Conservation (phyloP, 1,140 invertebrate genomes). For the Neocloeon triangulifer region DNA sequence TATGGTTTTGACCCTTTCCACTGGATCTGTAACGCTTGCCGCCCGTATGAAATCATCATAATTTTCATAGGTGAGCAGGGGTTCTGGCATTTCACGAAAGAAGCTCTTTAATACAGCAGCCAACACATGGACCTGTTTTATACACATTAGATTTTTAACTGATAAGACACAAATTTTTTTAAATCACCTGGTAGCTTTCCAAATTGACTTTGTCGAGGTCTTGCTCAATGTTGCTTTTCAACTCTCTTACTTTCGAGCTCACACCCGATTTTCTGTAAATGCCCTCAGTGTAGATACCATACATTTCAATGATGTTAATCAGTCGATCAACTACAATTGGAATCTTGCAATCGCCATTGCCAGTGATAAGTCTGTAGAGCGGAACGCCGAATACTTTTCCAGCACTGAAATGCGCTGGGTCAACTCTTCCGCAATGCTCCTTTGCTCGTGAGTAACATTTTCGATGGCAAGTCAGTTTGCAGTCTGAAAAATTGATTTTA, state of each 20-base stretch:
- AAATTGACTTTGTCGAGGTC: slow-evolving; percentile 38
- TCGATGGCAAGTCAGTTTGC: slow-evolving; percentile 84
- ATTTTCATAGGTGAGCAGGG: slow-evolving; percentile 74
- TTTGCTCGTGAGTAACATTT: slow-evolving; percentile 62
- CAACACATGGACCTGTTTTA: slow-evolving; percentile 74
- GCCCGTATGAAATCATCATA: slow-evolving; percentile 86
- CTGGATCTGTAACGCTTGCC: slow-evolving; percentile 53
- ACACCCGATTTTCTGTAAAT: slow-evolving; percentile 85
- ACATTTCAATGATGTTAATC: slow-evolving; percentile 74
- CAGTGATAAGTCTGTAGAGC: slow-evolving; percentile 31
- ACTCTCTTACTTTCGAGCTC: slow-evolving; percentile 23
- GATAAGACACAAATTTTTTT: background rate
- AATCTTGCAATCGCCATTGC: slow-evolving; percentile 55
- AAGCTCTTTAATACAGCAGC: slow-evolving; percentile 81
- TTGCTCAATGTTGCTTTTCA: slow-evolving; percentile 49
- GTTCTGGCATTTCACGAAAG: slow-evolving; percentile 81
- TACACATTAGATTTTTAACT: slow-evolving; percentile 13
- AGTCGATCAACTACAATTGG: slow-evolving; percentile 69
- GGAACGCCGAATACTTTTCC: slow-evolving; percentile 62
- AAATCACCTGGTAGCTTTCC: slow-evolving; percentile 37
- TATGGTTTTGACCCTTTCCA: slow-evolving; percentile 61
- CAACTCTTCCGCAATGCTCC: slow-evolving; percentile 19
- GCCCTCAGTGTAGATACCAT: slow-evolving; percentile 77
- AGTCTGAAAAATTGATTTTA: slow-evolving; percentile 28
- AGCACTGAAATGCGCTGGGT: too few relatives aligned